phyloP scores from a whole-genome alignment of 2,888 invertebrate genomes.

The Ennomos quercinarius region DNA sequence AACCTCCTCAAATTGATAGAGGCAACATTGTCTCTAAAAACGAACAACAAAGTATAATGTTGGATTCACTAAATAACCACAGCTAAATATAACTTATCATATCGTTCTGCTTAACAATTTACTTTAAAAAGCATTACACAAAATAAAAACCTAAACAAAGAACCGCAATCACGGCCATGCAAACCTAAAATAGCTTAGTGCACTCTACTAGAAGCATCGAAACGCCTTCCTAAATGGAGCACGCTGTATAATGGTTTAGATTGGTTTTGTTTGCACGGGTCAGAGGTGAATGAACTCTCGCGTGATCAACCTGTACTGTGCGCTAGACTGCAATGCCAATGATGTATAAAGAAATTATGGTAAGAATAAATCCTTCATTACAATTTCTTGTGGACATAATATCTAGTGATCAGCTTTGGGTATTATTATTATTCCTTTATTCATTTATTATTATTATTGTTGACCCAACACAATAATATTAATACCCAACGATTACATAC shows the following conservation, averaged over 20 bases:
- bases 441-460: too few relatives aligned
- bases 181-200: conserved; percentile 40
- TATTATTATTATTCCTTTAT: too few relatives aligned
- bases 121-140: conserved; percentile 9
- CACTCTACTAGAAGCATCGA: conserved; percentile 50
- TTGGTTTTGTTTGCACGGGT: conserved; percentile 68
- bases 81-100: too few relatives aligned
- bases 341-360: conserved; percentile 56
- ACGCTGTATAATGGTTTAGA: conserved; percentile 48
- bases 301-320: conserved; percentile 68
- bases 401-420: too few relatives aligned
- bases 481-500: too few relatives aligned
- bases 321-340: conserved; percentile 65
- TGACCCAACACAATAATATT: too few relatives aligned
- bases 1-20: too few relatives aligned
- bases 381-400: too few relatives aligned
- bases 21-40: too few relatives aligned
- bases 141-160: conserved; percentile 15
- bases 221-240: conserved; percentile 36
- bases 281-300: conserved; percentile 77
- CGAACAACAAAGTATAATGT: too few relatives aligned
- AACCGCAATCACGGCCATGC: conserved; percentile 19
- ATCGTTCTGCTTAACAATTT: not conserved
- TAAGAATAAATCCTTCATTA: too few relatives aligned
- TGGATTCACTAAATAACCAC: too few relatives aligned